phyloP scores from a whole-genome alignment of 2,888 invertebrate genomes.

The Hymenopus coronatus region DNA sequence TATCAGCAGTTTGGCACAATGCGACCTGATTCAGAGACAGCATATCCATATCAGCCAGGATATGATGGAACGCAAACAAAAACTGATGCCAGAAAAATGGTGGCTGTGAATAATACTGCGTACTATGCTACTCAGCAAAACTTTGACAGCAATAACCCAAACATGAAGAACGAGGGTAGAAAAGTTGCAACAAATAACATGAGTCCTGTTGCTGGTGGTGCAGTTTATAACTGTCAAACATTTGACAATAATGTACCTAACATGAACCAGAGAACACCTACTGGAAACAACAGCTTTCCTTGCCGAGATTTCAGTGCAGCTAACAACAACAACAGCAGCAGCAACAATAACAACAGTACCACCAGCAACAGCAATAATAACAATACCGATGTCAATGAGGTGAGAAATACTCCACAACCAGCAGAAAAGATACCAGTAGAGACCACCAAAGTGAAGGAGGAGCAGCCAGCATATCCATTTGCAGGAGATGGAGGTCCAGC shows the following conservation, averaged over 20 bases:
- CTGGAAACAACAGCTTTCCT: background rate
- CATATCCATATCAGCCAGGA: background rate
- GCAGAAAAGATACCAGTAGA: conserved; percentile 21
- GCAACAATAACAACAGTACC: background rate
- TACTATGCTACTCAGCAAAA: background rate
- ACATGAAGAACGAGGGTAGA: background rate
- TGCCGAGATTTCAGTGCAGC: conserved; percentile 3
- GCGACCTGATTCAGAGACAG: background rate
- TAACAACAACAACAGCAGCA: background rate
- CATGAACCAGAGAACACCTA: background rate
- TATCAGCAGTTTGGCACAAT: conserved; percentile 15
- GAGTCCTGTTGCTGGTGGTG: background rate
- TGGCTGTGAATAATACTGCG: background rate
- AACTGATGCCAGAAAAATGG: background rate
- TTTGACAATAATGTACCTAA: background rate
- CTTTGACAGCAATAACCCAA: background rate
- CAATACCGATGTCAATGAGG: conserved; percentile 47
- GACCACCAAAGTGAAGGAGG: conserved; percentile 43
- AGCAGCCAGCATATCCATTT: conserved; percentile 47
- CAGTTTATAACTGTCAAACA: conserved; percentile 2
- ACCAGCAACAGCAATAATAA: conserved; percentile 42
- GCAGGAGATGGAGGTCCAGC: conserved; percentile 68
- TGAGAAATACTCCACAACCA: conserved; percentile 41
- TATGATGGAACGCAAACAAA: background rate
- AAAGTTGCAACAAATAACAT: background rate